Evolutionary conservation across 2,888 invertebrate species (phyloP).

Genomic region (Sialis lutaria): DNA sequence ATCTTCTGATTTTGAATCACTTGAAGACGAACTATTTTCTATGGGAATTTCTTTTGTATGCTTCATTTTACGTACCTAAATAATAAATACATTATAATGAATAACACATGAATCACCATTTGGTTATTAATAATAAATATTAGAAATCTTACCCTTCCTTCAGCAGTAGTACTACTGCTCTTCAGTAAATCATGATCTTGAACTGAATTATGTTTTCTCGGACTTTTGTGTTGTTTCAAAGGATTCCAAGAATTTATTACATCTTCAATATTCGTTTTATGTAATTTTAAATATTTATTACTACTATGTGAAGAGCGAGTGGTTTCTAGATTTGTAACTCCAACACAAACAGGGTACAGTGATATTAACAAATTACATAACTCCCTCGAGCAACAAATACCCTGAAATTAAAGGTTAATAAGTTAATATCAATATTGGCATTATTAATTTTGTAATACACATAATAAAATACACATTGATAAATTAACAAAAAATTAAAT

Average conservation of each 20-base stretch:
- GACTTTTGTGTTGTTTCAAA: neutral
- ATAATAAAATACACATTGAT: no score
- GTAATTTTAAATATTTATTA: conserved; percentile 1
- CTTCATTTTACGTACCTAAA: conserved; percentile 3
- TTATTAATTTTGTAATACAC: no score
- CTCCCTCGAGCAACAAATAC: conserved; percentile 40
- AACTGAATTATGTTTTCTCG: no score
- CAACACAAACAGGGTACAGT: conserved; percentile 21
- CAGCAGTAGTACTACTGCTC: neutral
- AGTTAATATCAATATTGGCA: neutral
- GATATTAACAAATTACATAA: conserved; percentile 40
- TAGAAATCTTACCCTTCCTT: neutral
- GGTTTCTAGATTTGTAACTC: conserved; percentile 8
- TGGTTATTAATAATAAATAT: neutral
- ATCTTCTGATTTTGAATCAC: conserved; percentile 28
- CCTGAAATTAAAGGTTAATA: conserved; percentile 19
- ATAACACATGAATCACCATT: neutral
- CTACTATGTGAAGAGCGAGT: neutral
- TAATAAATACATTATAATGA: neutral
- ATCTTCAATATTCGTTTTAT: conserved; percentile 2
- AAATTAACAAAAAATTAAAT: no score
- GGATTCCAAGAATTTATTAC: neutral
- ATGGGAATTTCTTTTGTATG: neutral
- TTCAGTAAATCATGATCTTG: neutral
- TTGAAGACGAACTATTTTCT: conserved; percentile 11